Percentiles rank a stretch among this genome's conserved stretches.
Evolutionary conservation across 2,888 invertebrate genomes (phyloP).

Genomic region (Aspidiotus destructor): DNA sequence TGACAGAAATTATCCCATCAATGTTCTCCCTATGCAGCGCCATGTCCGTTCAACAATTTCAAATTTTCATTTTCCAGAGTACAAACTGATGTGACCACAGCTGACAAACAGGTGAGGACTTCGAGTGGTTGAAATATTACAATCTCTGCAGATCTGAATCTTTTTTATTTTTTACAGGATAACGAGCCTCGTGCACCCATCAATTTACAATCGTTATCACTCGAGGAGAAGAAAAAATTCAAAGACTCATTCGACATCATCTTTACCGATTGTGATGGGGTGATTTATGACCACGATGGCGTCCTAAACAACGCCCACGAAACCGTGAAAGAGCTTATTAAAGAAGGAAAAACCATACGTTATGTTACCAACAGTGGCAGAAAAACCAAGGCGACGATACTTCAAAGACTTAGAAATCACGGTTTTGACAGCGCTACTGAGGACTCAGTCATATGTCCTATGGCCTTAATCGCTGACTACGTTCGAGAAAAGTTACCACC

Average conservation of each 20-base stretch:
- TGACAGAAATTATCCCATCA: too few relatives aligned
- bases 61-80: too few relatives aligned
- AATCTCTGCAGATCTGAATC: too few relatives aligned
- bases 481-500: constrained; percentile 64
- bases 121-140: too few relatives aligned
- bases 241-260: constrained; percentile 49
- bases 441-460: constrained; percentile 37
- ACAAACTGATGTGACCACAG: too few relatives aligned
- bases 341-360: constrained; percentile 52
- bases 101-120: too few relatives aligned
- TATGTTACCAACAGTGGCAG: constrained; percentile 60
- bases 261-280: constrained; percentile 53
- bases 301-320: constrained; percentile 46
- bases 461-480: constrained; percentile 59
- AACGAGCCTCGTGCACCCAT: too few relatives aligned
- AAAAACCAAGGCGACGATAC: constrained; percentile 50
- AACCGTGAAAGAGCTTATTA: constrained; percentile 45
- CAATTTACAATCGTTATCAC: too few relatives aligned
- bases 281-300: constrained; percentile 49
- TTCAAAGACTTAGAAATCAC: constrained; percentile 48
- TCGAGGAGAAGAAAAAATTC: too few relatives aligned
- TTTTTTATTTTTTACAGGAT: too few relatives aligned
- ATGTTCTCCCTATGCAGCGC: too few relatives aligned
- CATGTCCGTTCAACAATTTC: too few relatives aligned
- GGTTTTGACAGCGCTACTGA: constrained; percentile 47